Base-by-base conservation (phyloP, 2,888 invertebrate species). In the Nomada lathburiana region DNA sequence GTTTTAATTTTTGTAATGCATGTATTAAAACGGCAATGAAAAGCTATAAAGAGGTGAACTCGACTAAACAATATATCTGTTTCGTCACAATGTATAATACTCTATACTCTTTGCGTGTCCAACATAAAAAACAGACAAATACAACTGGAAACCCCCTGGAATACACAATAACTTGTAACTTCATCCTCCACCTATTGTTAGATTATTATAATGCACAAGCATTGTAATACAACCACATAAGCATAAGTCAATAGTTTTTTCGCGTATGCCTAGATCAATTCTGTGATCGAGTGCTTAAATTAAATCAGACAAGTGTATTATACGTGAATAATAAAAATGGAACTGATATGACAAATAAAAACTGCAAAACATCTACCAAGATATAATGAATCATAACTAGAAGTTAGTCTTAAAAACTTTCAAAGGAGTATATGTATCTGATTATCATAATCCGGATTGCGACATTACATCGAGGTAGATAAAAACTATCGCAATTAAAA, bases 171-270 rank as follows among this genome's bases (percentile, higher is more conserved):
- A 67, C 74, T 77, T 82, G 69, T 83, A 87, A 72, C 83, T 86
- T 85, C 85, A 85, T 88, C 90, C 90, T 89, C 89, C 90, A 90
- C 91, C 90, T 84, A 86, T 86, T 88, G 90, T 92, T 92, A 91
- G 89, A 91, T 90, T 86, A 91, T 90, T 86, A 86, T 89, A 83
- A 87, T 86, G 90, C 90, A 82, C 82, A 92, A 93, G 92, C 91
- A 87, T 88, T 82, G 82, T 85, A 84, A 90, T 82, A 89, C 89
- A 90, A 86, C 88, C 90, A 91, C 88, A 88, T 82, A 90, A 91
- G 89, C 91, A 76, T 75, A 82, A 82, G 63, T 86, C 69, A 62
- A 82, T 76, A 83, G 80, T 52, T 85, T 80, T 84, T 75, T 78
- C 70, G 82, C 79, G 60, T 76, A 76, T 85, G 76, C 76, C 75